A percentile compares a stretch with the other conserved stretches of the same genome.
Conservation (phyloP, 2,113 vertebrate species). For the Acanthochromis polyacanthus region DNA sequence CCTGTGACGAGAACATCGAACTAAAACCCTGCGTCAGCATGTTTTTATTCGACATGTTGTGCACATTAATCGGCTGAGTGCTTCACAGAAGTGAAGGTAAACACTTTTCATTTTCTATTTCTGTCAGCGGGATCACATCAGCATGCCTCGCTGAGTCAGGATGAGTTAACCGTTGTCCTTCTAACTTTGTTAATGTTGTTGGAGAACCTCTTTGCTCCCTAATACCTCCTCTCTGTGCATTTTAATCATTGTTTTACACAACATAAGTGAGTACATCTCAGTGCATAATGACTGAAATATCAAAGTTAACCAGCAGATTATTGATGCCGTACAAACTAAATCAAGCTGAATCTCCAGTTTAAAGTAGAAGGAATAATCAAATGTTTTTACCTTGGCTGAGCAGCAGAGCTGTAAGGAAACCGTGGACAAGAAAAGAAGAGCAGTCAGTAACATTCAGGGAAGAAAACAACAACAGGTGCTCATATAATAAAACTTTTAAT, state of each 20-base stretch:
- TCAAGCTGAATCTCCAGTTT: neutral
- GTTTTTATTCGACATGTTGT: neutral
- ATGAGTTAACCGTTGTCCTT: neutral
- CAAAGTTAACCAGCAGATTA: neutral
- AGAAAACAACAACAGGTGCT: neutral
- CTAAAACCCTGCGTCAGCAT: too few relatives aligned
- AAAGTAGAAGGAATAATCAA: neutral
- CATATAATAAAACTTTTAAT: too few relatives aligned
- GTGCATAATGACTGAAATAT: too few relatives aligned
- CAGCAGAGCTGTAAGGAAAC: conserved; percentile 83
- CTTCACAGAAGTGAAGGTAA: neutral
- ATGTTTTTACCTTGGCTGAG: conserved; percentile 90
- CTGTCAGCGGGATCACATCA: neutral
- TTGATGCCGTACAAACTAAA: neutral
- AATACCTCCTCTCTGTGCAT: too few relatives aligned
- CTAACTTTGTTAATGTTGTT: too few relatives aligned
- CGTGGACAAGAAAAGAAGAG: conserved; percentile 19
- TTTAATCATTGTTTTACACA: too few relatives aligned
- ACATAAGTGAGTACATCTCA: too few relatives aligned
- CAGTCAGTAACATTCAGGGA: conserved; percentile 4
- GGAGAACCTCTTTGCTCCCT: too few relatives aligned
- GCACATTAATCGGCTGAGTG: neutral
- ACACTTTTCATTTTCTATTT: neutral
- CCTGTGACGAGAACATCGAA: too few relatives aligned
- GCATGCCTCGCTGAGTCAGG: conserved; percentile 1